Evolutionary conservation across 2,113 vertebrate genomes (phyloP), one percentile per base, ranked within the genome.

Genomic region (Spheniscus mendiculus): DNA sequence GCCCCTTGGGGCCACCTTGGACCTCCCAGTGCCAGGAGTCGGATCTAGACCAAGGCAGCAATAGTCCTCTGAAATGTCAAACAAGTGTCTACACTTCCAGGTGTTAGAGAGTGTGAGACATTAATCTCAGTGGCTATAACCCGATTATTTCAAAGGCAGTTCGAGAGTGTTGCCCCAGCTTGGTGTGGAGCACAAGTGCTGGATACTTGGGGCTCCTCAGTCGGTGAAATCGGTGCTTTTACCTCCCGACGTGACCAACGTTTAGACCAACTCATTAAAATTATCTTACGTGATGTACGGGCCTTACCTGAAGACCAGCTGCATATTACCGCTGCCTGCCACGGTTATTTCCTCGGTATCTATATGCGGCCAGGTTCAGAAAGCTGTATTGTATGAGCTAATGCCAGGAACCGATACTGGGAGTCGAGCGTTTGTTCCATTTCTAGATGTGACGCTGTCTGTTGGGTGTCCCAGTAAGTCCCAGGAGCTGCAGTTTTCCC

Each of bases 51-150:
- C 34, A 4, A 70, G 40, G 47, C 53, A 70, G 16, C 53, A 9
- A 5, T 5, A 49, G 18, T 50, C 25, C n/a, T 73, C 18, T 61
- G 74, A n/a, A 65, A 26, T 1, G 2, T 7, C 45, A 5, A 10
- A 56, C 34, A 11, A 19, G 15, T 20, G 19, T 34, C 44, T 16
- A 6, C 5, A 0, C 53, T 56, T 50, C 11, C 62, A 34, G n/a
- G n/a, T 34, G 27, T 30, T 15, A 9, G 83, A 9, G 55, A 30
- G 71, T 0, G 13, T 1, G 40, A n/a, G 53, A 61, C 32, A 14
- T 52, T 3, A 3, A 52, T 45, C 49, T 67, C 52, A 6, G 2
- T 3, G 30, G 22, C 0, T 0, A 9, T 5, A 56, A 17, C 15
- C 2, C 0, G 10, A 3, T 32, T 23, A 19, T 65, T 82, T 40